Percentiles rank a stretch among this genome's conserved stretches.
Evolutionary conservation across 2,113 vertebrate genomes (phyloP).

Genomic region (Semnornis frantzii): DNA sequence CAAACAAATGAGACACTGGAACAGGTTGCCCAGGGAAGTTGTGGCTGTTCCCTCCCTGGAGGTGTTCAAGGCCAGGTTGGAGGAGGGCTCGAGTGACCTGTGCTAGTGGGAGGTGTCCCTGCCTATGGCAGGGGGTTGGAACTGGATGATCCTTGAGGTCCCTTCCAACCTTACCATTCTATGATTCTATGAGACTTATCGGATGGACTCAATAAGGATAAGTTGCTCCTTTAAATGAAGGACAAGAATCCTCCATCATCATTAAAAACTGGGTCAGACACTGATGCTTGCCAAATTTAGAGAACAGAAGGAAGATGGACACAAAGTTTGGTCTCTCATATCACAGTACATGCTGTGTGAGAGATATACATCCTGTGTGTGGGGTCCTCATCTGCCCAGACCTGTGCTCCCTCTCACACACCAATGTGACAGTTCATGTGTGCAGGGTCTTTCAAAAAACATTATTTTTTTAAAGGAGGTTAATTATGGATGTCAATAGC

Average conservation of each 20-base stretch:
- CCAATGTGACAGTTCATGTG: constrained; percentile 3
- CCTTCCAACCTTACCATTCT: too few species aligned
- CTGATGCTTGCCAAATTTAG: neutral
- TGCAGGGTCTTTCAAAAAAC: neutral
- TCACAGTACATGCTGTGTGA: accelerated
- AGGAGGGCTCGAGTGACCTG: too few species aligned
- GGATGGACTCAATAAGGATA: neutral
- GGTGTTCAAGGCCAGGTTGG: too few species aligned
- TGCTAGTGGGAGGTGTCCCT: too few species aligned
- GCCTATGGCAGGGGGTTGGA: too few species aligned
- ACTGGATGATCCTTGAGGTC: too few species aligned
- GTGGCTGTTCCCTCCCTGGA: too few species aligned
- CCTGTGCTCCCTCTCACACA: neutral
- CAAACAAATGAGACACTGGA: neutral
- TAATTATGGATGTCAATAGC: constrained; percentile 50
- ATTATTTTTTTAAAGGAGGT: constrained; percentile 22
- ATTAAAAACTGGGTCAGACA: neutral
- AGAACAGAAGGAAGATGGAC: neutral
- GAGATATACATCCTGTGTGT: neutral
- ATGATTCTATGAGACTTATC: neutral
- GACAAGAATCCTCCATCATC: neutral
- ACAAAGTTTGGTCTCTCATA: accelerated
- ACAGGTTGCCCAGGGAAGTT: too few species aligned
- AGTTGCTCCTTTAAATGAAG: neutral
- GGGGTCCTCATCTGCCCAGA: neutral